These are phyloP conservation scores for Porites cylindrica DNA, from an alignment of 92 coral and sea anemone species.

Conservation along the genomic window DNA sequence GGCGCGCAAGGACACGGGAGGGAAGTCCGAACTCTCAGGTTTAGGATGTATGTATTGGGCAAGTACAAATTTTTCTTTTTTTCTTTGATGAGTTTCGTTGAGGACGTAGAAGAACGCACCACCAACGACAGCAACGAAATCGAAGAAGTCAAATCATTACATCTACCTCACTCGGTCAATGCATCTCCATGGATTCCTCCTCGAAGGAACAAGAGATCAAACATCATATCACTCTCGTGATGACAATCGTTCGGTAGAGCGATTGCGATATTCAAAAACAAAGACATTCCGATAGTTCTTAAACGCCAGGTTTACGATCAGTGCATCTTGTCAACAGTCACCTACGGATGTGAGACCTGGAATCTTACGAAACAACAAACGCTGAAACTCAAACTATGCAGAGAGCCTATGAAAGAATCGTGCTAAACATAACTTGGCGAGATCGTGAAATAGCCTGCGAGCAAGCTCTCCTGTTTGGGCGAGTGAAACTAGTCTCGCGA, in stretches of 20 bases:
- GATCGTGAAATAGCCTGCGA: no score
- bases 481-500: no score
- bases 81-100: neutral
- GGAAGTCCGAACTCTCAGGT: no score
- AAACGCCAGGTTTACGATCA: neutral
- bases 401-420: no score
- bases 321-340: neutral
- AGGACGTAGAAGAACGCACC: neutral
- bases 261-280: neutral
- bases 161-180: neutral
- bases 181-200: neutral
- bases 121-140: neutral
- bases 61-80: no score
- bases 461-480: no score
- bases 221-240: neutral
- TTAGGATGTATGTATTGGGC: no score
- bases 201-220: conserved; percentile 12
- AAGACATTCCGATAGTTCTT: neutral
- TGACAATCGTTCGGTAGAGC: neutral
- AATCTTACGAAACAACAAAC: no score
- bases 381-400: no score
- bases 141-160: neutral
- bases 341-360: no score
- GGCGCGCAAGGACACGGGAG: no score
- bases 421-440: no score